Evolutionary conservation across 1,140 invertebrate species (phyloP).

Genomic region (Magallana angulata): DNA sequence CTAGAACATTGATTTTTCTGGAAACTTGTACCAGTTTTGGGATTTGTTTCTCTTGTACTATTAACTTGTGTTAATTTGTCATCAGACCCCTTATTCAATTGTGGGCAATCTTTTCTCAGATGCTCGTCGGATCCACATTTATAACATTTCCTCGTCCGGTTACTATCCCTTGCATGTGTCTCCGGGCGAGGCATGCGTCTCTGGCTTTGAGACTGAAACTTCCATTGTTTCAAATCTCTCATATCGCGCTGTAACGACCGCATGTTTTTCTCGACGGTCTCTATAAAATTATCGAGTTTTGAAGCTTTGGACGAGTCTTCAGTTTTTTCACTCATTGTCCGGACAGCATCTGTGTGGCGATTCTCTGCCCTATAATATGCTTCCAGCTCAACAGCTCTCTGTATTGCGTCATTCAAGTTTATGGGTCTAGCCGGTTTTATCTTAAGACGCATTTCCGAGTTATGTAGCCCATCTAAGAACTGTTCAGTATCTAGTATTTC

Average conservation of each 20-base stretch:
- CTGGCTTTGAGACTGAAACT: conserved; percentile 29
- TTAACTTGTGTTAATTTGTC: too few relatives aligned
- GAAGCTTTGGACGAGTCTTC: neutral
- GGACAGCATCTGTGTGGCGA: neutral
- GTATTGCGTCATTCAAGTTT: neutral
- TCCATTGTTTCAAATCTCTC: conserved; percentile 30
- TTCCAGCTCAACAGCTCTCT: conserved; percentile 41
- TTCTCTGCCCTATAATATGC: too few relatives aligned
- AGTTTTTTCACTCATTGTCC: neutral
- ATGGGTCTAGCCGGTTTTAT: conserved; percentile 26
- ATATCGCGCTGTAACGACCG: conserved; percentile 8
- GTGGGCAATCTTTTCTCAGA: conserved; percentile 15
- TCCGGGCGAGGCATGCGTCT: neutral
- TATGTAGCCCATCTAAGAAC: conserved; percentile 49
- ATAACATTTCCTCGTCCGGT: neutral
- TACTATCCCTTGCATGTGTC: neutral
- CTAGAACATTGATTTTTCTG: too few relatives aligned
- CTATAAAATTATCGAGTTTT: conserved; percentile 6
- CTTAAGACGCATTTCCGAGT: conserved; percentile 44
- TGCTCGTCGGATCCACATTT: conserved; percentile 35
- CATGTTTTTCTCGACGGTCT: conserved; percentile 15
- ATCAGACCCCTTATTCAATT: too few relatives aligned
- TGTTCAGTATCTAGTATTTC: conserved; percentile 46
- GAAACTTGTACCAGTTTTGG: too few relatives aligned
- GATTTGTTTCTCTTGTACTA: too few relatives aligned